A percentile compares a stretch with the other conserved stretches of the same genome.
phyloP scores from a whole-genome alignment of 2,888 invertebrate species.

The Apodemia hepburni region DNA sequence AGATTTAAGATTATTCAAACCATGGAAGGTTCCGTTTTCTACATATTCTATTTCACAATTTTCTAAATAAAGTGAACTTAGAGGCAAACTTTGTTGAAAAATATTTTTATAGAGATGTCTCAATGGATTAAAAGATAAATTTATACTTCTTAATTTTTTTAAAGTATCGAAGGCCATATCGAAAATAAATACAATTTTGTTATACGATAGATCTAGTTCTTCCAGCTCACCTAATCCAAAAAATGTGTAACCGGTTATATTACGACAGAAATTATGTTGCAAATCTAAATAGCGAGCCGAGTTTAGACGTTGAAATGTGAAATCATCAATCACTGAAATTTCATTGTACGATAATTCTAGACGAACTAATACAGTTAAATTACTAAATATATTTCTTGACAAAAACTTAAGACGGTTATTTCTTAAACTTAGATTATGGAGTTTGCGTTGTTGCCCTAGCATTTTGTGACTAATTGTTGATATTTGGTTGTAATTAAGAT shows the following conservation, averaged over 20 bases:
- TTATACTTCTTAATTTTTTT: conserved; percentile 87
- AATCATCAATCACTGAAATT: conserved; percentile 89
- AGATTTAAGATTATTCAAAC: conserved; percentile 87
- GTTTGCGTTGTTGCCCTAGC: conserved; percentile 87
- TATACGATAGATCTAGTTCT: conserved; percentile 88
- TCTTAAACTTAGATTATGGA: conserved; percentile 86
- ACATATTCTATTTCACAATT: conserved; percentile 88
- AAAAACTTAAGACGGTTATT: conserved; percentile 88
- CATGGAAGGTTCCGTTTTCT: conserved; percentile 87
- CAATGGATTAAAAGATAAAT: conserved; percentile 89
- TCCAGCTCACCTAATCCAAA: conserved; percentile 87
- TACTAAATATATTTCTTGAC: conserved; percentile 86
- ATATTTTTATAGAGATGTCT: conserved; percentile 85
- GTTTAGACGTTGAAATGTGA: conserved; percentile 88
- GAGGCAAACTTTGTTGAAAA: conserved; percentile 88
- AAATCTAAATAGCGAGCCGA: conserved; percentile 89
- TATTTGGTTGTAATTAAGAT: conserved; percentile 88
- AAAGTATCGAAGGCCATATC: conserved; percentile 88
- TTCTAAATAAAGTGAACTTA: conserved; percentile 86
- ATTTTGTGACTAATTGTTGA: conserved; percentile 87
- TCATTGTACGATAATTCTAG: conserved; percentile 90
- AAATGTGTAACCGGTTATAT: conserved; percentile 87
- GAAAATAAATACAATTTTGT: conserved; percentile 84
- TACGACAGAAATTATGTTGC: conserved; percentile 85
- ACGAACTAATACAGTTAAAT: conserved; percentile 86